A percentile compares a stretch with the other conserved stretches of the same genome.
Evolutionary conservation across 1,140 invertebrate species (phyloP).

Genomic region (Maconellicoccus hirsutus): DNA sequence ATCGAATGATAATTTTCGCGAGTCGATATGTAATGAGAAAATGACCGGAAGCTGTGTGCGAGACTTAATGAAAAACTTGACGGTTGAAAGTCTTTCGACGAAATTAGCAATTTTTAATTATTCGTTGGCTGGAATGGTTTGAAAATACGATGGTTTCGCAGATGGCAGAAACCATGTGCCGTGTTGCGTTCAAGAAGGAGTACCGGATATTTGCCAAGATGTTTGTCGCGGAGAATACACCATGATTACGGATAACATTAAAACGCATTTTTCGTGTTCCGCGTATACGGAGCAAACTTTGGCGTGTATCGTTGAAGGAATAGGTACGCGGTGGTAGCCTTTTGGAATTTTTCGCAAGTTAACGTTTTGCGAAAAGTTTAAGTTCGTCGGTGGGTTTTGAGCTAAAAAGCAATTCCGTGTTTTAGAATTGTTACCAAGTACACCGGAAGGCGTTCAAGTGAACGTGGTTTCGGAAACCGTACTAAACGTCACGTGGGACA

Average conservation of each 20-base stretch:
- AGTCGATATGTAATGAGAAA: too few species aligned
- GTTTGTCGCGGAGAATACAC: constrained; percentile 74
- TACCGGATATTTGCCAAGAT: constrained; percentile 71
- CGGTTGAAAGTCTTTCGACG: too few species aligned
- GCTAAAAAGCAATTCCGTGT: not conserved
- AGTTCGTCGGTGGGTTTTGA: not conserved
- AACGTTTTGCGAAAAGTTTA: not conserved
- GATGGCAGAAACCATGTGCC: constrained; percentile 72
- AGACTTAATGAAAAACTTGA: too few species aligned
- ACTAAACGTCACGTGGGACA: constrained; percentile 53
- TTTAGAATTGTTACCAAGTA: constrained; percentile 57
- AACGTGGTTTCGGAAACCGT: constrained; percentile 55
- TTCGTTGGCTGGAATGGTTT: too few species aligned
- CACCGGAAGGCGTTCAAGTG: constrained; percentile 53
- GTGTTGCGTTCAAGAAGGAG: constrained; percentile 62
- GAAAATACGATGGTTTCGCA: constrained; percentile 27
- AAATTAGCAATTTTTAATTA: too few species aligned
- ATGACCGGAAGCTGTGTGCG: too few species aligned
- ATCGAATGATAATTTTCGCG: too few species aligned
- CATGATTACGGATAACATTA: constrained; percentile 65
- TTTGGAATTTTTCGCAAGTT: too few species aligned
- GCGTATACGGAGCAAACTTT: constrained; percentile 68
- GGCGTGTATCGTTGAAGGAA: constrained; percentile 65
- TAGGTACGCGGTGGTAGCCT: constrained; percentile 46
- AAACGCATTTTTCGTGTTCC: constrained; percentile 69